A percentile compares a stretch with the other conserved stretches of the same genome.
phyloP scores from a whole-genome alignment of 2,888 invertebrate species.

The Ectobius pallidus region DNA sequence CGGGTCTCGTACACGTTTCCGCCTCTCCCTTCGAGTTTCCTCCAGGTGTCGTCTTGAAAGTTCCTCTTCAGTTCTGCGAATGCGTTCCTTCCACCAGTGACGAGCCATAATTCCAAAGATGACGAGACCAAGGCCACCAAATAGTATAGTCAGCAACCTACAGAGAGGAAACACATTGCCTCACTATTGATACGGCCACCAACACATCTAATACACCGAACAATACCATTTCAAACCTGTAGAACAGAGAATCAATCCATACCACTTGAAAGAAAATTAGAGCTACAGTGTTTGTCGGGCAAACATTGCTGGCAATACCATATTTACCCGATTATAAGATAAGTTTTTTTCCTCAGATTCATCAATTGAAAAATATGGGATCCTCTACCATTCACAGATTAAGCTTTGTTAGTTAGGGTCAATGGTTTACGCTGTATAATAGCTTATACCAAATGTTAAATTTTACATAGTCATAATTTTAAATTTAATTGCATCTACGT shows the following conservation, averaged over 20 bases:
- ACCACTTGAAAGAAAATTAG: too few relatives aligned
- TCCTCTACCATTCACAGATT: too few relatives aligned
- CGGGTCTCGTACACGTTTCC: conserved; percentile 31
- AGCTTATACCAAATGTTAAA: too few relatives aligned
- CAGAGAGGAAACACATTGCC: conserved; percentile 37
- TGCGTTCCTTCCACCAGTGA: conserved; percentile 59
- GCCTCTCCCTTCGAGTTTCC: conserved; percentile 66
- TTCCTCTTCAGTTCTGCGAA: conserved; percentile 63
- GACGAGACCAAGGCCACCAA: conserved; percentile 62
- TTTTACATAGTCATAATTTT: too few relatives aligned
- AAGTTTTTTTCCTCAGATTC: too few relatives aligned
- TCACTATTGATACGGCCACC: neutral
- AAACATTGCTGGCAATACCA: too few relatives aligned
- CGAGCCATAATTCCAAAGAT: conserved; percentile 58
- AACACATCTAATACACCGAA: neutral
- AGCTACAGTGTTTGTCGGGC: too few relatives aligned
- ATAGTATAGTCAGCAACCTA: conserved; percentile 61
- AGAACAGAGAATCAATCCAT: conserved; percentile 39
- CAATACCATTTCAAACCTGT: conserved; percentile 50
- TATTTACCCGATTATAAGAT: too few relatives aligned
- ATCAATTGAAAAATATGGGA: too few relatives aligned
- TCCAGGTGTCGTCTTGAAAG: conserved; percentile 62
- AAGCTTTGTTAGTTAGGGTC: too few relatives aligned
- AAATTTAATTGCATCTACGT: too few relatives aligned
- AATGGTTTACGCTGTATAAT: too few relatives aligned